Percentiles rank a stretch among this genome's conserved stretches.
These are phyloP conservation scores for Himalopsyche anomala DNA, from an alignment of 2,888 invertebrate genomes.

Conservation along the genomic window DNA sequence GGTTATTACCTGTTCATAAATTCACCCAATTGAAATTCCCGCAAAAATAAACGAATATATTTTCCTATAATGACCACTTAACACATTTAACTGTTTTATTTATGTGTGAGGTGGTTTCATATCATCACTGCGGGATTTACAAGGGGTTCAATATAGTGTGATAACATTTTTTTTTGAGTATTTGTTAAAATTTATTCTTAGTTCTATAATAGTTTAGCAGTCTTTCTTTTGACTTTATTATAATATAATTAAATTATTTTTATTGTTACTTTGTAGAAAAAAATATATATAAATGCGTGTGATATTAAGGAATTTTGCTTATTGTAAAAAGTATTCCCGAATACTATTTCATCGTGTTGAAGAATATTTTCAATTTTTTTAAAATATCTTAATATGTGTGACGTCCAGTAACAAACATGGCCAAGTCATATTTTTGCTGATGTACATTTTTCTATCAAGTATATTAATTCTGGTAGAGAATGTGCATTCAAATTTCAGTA, in stretches of 20 bases:
- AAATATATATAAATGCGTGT: neutral
- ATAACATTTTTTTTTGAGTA: neutral
- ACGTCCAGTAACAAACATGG: no score
- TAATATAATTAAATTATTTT: neutral
- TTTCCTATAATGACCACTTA: no score
- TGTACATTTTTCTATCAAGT: no score
- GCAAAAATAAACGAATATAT: no score
- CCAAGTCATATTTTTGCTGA: no score
- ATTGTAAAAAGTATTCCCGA: neutral
- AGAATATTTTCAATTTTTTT: neutral
- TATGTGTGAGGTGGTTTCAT: no score
- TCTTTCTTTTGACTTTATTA: neutral
- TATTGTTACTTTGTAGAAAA: neutral
- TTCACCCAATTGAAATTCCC: no score
- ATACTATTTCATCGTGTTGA: neutral
- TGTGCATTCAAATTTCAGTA: no score
- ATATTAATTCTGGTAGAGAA: no score
- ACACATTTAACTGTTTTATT: no score
- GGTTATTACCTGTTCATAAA: no score
- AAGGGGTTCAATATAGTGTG: neutral
- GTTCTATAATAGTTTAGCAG: neutral
- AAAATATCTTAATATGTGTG: neutral
- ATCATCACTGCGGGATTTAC: no score
- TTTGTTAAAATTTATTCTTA: constrained; percentile 23
- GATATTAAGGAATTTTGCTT: neutral